A percentile compares a stretch with the other conserved stretches of the same genome.
phyloP scores from a whole-genome alignment of 2,113 vertebrate species.

The Semicossyphus pulcher region DNA sequence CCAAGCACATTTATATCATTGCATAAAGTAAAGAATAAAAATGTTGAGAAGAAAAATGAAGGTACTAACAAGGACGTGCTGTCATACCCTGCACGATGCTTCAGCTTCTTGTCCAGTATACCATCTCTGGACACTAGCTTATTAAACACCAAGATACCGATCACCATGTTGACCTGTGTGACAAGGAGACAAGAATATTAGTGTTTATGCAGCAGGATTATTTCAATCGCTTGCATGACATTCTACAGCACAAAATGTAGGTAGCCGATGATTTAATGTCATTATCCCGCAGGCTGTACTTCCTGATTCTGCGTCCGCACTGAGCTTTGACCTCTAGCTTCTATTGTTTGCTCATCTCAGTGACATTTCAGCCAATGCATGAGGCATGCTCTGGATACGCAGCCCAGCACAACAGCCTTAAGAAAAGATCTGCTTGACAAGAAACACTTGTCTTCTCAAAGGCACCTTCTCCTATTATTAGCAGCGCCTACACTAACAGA shows the following conservation, averaged over 20 bases:
- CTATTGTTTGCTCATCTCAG: constrained; percentile 56
- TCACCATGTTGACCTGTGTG: constrained; percentile 99
- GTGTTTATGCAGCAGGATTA: neutral
- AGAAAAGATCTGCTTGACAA: constrained; percentile 62
- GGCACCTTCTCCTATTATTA: constrained; percentile 70
- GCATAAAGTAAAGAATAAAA: constrained; percentile 37
- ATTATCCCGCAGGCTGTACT: constrained; percentile 5
- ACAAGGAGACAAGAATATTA: neutral
- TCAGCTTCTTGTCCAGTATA: constrained; percentile 99
- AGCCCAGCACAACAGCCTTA: constrained; percentile 42
- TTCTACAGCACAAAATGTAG: neutral
- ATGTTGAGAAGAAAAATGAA: constrained; percentile 58
- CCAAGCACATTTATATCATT: constrained; percentile 63
- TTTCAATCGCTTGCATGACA: constrained; percentile 15
- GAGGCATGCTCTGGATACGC: constrained; percentile 58
- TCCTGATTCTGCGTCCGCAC: constrained; percentile 4
- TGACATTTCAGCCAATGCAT: constrained; percentile 71
- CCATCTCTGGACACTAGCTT: constrained; percentile 99
- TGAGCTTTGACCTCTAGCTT: constrained; percentile 66
- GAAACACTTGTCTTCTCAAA: constrained; percentile 65
- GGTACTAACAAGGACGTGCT: constrained; percentile 79
- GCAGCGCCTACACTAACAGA: constrained; percentile 11
- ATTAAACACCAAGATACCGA: constrained; percentile 99
- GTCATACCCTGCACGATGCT: constrained; percentile 99
- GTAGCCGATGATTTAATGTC: constrained; percentile 33